Percentiles rank a stretch among this genome's conserved stretches.
phyloP scores from a whole-genome alignment of 1,140 invertebrate genomes.

The Gonatopus flavifemur region DNA sequence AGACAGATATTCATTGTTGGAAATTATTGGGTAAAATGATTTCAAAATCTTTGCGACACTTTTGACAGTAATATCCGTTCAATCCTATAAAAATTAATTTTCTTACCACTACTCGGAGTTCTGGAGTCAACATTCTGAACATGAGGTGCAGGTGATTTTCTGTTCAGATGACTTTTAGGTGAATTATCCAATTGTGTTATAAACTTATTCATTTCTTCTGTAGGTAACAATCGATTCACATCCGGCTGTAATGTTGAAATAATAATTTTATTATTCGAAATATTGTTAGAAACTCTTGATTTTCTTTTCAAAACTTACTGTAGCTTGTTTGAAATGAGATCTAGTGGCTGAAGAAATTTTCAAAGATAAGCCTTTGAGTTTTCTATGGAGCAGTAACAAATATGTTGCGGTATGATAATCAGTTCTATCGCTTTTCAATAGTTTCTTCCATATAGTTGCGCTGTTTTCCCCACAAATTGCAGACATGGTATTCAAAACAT shows the following conservation, averaged over 20 bases:
- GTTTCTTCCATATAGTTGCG: constrained; percentile 55
- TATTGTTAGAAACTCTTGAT: background rate
- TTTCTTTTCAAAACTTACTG: background rate
- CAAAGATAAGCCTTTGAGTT: constrained; percentile 62
- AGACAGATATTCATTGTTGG: too few relatives aligned
- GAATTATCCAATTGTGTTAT: constrained; percentile 46
- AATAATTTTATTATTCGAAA: background rate
- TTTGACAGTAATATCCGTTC: too few relatives aligned
- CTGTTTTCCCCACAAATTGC: constrained; percentile 49
- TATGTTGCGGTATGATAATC: constrained; percentile 82
- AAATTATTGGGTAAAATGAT: too few relatives aligned
- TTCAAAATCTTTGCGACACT: too few relatives aligned
- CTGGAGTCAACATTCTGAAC: constrained; percentile 26
- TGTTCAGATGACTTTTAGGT: constrained; percentile 29
- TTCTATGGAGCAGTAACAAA: constrained; percentile 69
- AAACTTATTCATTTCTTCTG: constrained; percentile 30
- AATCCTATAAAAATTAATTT: background rate
- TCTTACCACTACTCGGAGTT: constrained; percentile 22
- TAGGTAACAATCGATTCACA: constrained; percentile 4
- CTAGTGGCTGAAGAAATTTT: constrained; percentile 43
- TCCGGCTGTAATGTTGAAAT: constrained; percentile 3
- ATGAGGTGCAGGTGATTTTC: constrained; percentile 18
- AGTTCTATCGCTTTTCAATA: constrained; percentile 65
- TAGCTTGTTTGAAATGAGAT: constrained; percentile 33
- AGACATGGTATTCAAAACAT: constrained; percentile 68